Evolutionary conservation across 1,140 invertebrate genomes (phyloP).

Genomic region (Drosophila bifasciata): DNA sequence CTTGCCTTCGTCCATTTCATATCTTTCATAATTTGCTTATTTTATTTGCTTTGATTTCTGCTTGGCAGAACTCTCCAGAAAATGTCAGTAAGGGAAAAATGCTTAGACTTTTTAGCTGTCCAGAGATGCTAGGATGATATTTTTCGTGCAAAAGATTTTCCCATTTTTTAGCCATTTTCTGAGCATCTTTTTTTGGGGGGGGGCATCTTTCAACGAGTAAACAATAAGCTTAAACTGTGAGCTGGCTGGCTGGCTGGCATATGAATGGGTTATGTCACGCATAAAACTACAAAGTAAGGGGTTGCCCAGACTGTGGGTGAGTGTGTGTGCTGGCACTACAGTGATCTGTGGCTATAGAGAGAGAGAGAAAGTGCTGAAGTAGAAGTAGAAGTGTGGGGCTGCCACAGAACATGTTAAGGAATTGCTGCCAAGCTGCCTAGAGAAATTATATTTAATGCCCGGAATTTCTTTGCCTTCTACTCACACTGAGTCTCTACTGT

Average conservation of each 20-base stretch:
- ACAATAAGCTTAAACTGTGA: conserved; percentile 53
- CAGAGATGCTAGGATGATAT: neutral
- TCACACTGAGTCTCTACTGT: too few relatives aligned
- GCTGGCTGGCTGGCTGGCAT: conserved; percentile 15
- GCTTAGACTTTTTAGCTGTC: conserved; percentile 3
- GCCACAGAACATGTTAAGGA: too few relatives aligned
- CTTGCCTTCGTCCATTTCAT: conserved; percentile 6
- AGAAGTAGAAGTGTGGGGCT: too few relatives aligned
- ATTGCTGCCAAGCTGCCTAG: too few relatives aligned
- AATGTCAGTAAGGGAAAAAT: neutral
- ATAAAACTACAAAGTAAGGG: conserved; percentile 41
- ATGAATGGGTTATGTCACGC: conserved; percentile 52
- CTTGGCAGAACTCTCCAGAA: neutral
- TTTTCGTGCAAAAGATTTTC: conserved; percentile 3
- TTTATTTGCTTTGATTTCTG: conserved; percentile 67
- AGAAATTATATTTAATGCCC: too few relatives aligned
- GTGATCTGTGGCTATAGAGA: neutral
- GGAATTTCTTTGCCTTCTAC: too few relatives aligned
- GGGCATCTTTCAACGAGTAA: conserved; percentile 23
- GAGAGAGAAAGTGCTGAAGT: too few relatives aligned
- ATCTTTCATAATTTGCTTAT: conserved; percentile 65
- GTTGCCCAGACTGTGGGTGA: neutral
- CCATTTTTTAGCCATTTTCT: too few relatives aligned
- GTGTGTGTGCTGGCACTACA: neutral
- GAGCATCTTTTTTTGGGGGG: too few relatives aligned